Evolutionary conservation across 2,113 vertebrate genomes (phyloP), one percentile per base, ranked within the genome.

Genomic region (Microcebus griseorufus): DNA sequence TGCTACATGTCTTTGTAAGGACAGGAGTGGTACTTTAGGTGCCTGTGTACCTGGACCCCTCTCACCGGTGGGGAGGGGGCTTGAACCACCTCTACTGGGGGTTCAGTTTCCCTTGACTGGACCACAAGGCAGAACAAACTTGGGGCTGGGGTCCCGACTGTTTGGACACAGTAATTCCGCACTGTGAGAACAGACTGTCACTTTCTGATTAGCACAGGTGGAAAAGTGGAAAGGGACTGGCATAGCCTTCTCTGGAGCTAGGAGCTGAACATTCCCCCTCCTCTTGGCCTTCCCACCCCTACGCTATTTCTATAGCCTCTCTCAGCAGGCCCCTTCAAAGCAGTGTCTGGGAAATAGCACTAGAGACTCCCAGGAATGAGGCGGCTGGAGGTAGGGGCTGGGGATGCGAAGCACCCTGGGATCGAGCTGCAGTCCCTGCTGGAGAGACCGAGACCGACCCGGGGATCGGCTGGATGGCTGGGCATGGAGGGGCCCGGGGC

Each of bases 401-500:
- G 48, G 37, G 76, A 39, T 62, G 76, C 20, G 9, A 78, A 82
- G 62, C 39, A 11, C 32, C 78, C 2, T 2, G 27, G 39, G 42
- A 48, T 48, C 0, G 6, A 64, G 69, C 51, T n/a, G 62, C 53
- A 27, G 65, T 86, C 7, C 48, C 22, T 12, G 1, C 53, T 1
- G n/a, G 34, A 69, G 78, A 91, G 48, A 37, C 65, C 4, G 1
- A 0, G 4, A 69, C 48, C 0, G 11, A 62, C 81, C 37, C 0
- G 58, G 37, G 53, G 17, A 65, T 88, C 14, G 58, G 67, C 51
- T 3, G 51, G 37, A 73, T 6, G 79, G 75, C 20, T 2, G 18
- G 48, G 73, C 69, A 42, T 42, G 4, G 91, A 72, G 85, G 42
- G n/a, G 88, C 88, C 94, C 51, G 58, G 78, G 96, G 95, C 95